phyloP scores from a whole-genome alignment of 2,113 vertebrate genomes.

The Mus spicilegus region DNA sequence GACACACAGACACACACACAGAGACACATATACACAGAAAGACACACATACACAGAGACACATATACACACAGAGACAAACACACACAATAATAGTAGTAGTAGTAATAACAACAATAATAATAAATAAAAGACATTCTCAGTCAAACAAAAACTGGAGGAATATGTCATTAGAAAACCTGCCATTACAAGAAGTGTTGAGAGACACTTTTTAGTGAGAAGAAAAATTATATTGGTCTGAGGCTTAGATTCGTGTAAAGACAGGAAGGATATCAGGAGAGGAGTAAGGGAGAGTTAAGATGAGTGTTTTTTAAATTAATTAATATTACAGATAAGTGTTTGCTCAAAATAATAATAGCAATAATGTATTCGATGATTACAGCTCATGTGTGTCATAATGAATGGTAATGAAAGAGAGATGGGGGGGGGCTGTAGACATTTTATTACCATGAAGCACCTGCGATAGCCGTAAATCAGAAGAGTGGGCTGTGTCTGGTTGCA shows the following conservation, averaged over 20 bases:
- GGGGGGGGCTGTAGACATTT: neutral
- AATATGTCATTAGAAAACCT: neutral
- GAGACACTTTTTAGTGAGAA: slow-evolving; percentile 38
- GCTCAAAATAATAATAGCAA: neutral
- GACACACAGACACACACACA: neutral
- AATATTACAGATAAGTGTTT: neutral
- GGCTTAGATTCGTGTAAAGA: neutral
- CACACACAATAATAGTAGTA: neutral
- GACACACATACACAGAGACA: neutral
- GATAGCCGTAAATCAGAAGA: neutral
- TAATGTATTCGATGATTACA: neutral
- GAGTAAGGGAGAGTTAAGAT: neutral
- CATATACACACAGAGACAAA: neutral
- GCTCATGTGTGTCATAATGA: neutral
- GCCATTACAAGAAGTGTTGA: slow-evolving; percentile 8
- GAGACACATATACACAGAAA: neutral
- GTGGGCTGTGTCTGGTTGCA: neutral
- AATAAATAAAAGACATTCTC: neutral
- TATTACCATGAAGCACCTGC: neutral
- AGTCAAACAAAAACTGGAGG: neutral
- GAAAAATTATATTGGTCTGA: slow-evolving; percentile 4
- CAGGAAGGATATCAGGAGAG: neutral
- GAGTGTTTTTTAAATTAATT: neutral
- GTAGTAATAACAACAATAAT: neutral
- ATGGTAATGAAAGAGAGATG: neutral